phyloP scores from a whole-genome alignment of 1,140 invertebrate species.

The Drosophila arizonae region DNA sequence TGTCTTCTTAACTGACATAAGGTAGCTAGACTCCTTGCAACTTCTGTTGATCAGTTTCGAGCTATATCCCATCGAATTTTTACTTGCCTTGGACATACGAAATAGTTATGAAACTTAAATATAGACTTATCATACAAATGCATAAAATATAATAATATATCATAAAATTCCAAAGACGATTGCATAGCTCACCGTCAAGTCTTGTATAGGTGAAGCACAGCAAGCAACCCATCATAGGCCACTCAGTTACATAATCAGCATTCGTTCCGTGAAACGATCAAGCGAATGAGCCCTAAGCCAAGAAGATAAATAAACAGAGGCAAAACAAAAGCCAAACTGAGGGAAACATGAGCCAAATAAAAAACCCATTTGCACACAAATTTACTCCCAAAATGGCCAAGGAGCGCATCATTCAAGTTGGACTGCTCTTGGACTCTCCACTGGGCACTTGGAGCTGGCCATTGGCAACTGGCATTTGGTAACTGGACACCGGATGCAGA shows the following conservation, averaged over 20 bases:
- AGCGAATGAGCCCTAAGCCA: background rate
- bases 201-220: background rate
- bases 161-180: background rate
- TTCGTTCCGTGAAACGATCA: constrained; percentile 17
- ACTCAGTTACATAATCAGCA: constrained; percentile 35
- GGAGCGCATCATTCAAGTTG: constrained; percentile 77
- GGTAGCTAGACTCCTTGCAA: too few species aligned
- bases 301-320: too few species aligned
- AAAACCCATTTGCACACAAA: constrained; percentile 79
- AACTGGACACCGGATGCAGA: constrained; percentile 82
- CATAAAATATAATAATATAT: too few species aligned
- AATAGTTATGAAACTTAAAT: too few species aligned
- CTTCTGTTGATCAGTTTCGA: too few species aligned
- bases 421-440: constrained; percentile 19
- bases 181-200: constrained; percentile 12
- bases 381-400: constrained; percentile 76
- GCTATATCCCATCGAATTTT: too few species aligned
- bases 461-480: constrained; percentile 59
- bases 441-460: constrained; percentile 60
- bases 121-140: too few species aligned
- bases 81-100: too few species aligned
- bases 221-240: constrained; percentile 22
- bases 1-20: too few species aligned
- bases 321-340: constrained; percentile 25
- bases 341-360: constrained; percentile 80